Base-by-base conservation (phyloP, 2,888 invertebrate species). In the Leptinotarsa tumamoca region DNA sequence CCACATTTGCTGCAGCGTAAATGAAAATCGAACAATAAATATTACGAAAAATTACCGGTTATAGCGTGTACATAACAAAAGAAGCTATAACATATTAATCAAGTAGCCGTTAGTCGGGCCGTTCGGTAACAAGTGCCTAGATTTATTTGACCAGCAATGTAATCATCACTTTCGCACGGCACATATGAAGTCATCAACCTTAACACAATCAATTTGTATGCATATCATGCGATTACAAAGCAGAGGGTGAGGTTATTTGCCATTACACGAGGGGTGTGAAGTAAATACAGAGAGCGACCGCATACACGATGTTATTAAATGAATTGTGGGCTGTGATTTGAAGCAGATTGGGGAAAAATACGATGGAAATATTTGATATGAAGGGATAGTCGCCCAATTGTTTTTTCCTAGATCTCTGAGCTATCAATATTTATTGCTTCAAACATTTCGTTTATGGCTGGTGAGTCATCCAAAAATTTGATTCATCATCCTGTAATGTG, bases 161-260 rank as follows among this genome's bases (percentile, higher is more conserved):
- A 84, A 85, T 85, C 85, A 84, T 83, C 84, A 80, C 81, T 80
- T 81, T 81, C 83, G 80, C 76, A 81, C 78, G 80, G 81, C 82
- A 80, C 82, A 83, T 85, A 88, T 88, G 85, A 87, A 88, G 88
- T 87, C 87, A 87, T 88, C 88, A 87, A 87, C 86, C 87, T 85
- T 85, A 81, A 79, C 85, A 86, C 87, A 88, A 88, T 88, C 88
- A 88, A 88, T 88, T 88, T 88, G 87, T 87, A 88, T 88, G 88
- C 87, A 88, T 88, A 88, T 87, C 87, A 87, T 86, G 87, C 87
- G 86, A 87, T 87, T 87, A 88, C 80, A 79, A 76, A 79, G 80
- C 78, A 80, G 74, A 68, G 77, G 66, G 71, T 71, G 71, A 71
- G 71, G 68, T 27, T 27, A 50, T 72, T 69, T 68, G 75, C 51